Evolutionary conservation across 2,113 vertebrate species (phyloP).

Genomic region (Nothocercus nigrocapillus): DNA sequence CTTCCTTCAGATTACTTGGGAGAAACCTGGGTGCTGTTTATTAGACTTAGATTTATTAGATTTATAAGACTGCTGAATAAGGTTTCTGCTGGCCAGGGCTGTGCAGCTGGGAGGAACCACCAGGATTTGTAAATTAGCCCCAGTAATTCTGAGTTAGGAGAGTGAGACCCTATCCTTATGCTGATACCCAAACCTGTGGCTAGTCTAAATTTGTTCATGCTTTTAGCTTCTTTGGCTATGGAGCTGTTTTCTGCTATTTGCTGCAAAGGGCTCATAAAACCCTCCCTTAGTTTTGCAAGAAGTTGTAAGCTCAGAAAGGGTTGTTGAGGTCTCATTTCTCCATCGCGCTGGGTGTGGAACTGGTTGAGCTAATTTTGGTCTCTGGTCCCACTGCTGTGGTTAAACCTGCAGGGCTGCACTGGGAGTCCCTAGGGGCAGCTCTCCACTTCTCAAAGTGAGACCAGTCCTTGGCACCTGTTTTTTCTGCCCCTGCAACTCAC

Average conservation of each 20-base stretch:
- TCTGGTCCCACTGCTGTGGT: not conserved
- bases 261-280: not conserved
- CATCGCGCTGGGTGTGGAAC: not conserved
- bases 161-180: fast-evolving
- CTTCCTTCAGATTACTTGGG: not conserved
- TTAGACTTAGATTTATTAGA: too few species aligned
- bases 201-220: not conserved
- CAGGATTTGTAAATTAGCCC: not conserved
- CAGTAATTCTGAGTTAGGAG: not conserved
- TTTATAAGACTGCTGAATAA: not conserved
- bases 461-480: not conserved
- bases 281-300: not conserved
- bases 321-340: not conserved
- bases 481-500: not conserved
- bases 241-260: not conserved
- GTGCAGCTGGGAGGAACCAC: not conserved
- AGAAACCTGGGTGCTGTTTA: not conserved
- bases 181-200: not conserved
- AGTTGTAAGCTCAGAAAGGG: not conserved
- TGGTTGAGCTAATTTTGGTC: not conserved
- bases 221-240: not conserved
- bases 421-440: not conserved
- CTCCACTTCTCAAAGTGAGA: not conserved
- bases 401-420: not conserved
- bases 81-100: not conserved